phyloP scores from a whole-genome alignment of 2,113 vertebrate species.

The Oenanthe melanoleuca region DNA sequence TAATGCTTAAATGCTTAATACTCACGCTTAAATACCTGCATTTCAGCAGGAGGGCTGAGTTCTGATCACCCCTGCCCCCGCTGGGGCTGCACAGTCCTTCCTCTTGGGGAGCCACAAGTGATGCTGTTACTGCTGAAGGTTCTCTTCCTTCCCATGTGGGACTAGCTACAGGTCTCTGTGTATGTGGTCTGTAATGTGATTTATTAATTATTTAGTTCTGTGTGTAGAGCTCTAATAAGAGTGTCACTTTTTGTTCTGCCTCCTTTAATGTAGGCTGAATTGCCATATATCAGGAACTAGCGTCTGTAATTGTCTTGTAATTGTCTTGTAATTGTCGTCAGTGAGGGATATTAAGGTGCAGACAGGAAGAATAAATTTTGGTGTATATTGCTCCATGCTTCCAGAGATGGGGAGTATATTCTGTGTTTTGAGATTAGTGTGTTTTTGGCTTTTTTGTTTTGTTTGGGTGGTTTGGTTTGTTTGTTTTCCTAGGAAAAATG shows the following conservation, averaged over 20 bases:
- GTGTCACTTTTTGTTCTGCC: not conserved
- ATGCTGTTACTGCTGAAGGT: not conserved
- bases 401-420: not conserved
- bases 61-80: fast-evolving
- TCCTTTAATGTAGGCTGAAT: not conserved
- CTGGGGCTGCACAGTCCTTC: fast-evolving
- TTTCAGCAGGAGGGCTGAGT: fast-evolving
- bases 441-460: not conserved
- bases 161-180: not conserved
- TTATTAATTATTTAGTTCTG: not conserved
- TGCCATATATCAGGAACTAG: not conserved
- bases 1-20: not conserved
- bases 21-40: not conserved
- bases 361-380: not conserved
- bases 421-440: not conserved
- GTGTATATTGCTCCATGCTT: not conserved
- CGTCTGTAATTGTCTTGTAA: not conserved
- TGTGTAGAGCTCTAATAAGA: not conserved
- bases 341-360: not conserved
- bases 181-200: not conserved
- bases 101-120: not conserved
- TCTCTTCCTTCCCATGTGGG: not conserved
- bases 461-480: not conserved
- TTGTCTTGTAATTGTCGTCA: not conserved
- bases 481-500: not conserved